Percentiles rank a stretch among this genome's conserved stretches.
phyloP scores from a whole-genome alignment of 2,113 vertebrate species.

The Pontoporia blainvillei region DNA sequence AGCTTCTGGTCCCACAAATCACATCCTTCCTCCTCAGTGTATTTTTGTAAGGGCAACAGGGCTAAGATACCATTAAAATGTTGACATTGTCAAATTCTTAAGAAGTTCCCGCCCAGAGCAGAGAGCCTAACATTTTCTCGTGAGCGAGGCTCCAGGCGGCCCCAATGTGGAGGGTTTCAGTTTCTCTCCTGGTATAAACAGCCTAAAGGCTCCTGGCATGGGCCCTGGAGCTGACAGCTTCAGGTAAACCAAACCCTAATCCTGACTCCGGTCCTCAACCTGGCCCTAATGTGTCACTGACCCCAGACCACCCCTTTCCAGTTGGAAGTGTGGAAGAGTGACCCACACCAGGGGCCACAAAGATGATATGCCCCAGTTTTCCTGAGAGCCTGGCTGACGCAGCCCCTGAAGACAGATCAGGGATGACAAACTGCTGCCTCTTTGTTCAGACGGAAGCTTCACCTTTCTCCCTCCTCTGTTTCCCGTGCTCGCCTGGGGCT shows the following conservation, averaged over 20 bases:
- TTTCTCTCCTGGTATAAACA: neutral
- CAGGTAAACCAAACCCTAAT: neutral
- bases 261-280: neutral
- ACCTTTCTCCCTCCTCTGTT: neutral
- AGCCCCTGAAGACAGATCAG: neutral
- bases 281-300: neutral
- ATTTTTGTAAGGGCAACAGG: constrained; percentile 28
- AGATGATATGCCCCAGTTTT: neutral
- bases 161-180: rapidly evolving
- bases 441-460: neutral
- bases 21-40: neutral
- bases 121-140: constrained; percentile 23
- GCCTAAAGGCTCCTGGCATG: neutral
- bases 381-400: neutral
- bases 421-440: neutral
- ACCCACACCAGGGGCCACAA: neutral
- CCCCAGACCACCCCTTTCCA: neutral
- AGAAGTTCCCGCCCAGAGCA: neutral
- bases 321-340: neutral
- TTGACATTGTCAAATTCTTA: constrained; percentile 51
- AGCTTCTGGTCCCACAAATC: constrained; percentile 35
- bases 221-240: neutral
- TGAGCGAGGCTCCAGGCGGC: neutral
- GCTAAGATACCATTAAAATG: constrained; percentile 43
- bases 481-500: constrained; percentile 32